Evolutionary conservation across 2,888 invertebrate genomes (phyloP).

Genomic region (Coleophora deauratella): DNA sequence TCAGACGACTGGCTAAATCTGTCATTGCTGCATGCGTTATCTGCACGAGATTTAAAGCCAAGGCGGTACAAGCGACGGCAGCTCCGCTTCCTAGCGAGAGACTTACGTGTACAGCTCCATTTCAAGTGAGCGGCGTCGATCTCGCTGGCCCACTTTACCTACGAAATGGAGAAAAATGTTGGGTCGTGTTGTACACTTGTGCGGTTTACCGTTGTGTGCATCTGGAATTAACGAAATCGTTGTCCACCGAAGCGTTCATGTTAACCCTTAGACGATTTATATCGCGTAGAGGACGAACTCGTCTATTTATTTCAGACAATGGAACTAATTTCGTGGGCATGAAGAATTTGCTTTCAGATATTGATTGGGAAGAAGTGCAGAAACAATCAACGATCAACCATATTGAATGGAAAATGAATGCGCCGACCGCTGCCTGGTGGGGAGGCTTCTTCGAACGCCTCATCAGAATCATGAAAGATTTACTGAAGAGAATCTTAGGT

Average conservation of each 20-base stretch:
- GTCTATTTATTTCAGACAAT: not conserved
- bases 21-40: not conserved
- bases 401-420: not conserved
- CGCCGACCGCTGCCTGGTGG: slow-evolving; percentile 1
- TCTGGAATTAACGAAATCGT: not conserved
- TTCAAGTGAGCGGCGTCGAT: not conserved
- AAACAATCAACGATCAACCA: not conserved
- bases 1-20: no score
- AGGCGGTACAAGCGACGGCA: not conserved
- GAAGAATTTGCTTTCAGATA: not conserved
- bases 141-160: not conserved
- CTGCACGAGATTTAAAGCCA: not conserved
- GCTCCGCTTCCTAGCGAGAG: not conserved
- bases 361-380: not conserved
- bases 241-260: not conserved
- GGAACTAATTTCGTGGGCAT: not conserved
- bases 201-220: not conserved
- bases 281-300: not conserved
- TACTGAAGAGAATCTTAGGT: not conserved
- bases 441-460: not conserved
- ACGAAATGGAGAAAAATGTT: not conserved
- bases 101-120: not conserved
- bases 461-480: not conserved
- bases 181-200: not conserved
- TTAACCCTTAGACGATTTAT: not conserved